These are phyloP conservation scores for Stictocephala bisonia DNA, from an alignment of 2,888 invertebrate species.

Conservation along the genomic window DNA sequence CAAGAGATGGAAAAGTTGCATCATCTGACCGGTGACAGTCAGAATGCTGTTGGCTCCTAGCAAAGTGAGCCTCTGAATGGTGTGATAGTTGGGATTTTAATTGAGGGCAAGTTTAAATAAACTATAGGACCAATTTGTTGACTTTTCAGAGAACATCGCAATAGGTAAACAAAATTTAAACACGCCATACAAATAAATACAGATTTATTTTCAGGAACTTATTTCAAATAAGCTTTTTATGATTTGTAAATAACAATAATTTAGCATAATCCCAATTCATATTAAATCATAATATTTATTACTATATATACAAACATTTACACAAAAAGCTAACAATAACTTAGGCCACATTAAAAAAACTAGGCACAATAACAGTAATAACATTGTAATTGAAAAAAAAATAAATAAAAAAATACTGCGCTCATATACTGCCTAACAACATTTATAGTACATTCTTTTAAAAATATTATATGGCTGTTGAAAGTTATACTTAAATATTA, in stretches of 20 bases:
- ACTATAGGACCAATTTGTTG: too few species aligned
- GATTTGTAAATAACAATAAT: background rate
- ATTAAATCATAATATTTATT: background rate
- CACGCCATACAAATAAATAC: conserved; percentile 10
- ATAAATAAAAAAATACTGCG: background rate
- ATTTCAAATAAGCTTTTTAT: background rate
- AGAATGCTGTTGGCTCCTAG: too few species aligned
- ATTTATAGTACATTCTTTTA: conserved; percentile 19
- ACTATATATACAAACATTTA: conserved; percentile 27
- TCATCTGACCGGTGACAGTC: too few species aligned
- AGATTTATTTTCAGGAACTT: conserved; percentile 24
- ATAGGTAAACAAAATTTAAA: too few species aligned
- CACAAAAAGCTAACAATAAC: conserved; percentile 1
- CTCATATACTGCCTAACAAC: conserved; percentile 17
- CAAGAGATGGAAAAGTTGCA: too few species aligned
- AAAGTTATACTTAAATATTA: conserved; percentile 30
- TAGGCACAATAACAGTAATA: conserved; percentile 7
- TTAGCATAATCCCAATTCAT: background rate
- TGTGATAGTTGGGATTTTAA: too few species aligned
- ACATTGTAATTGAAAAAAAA: background rate
- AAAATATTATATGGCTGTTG: conserved; percentile 1
- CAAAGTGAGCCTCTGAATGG: too few species aligned
- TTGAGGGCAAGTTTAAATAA: too few species aligned
- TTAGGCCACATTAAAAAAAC: conserved; percentile 1
- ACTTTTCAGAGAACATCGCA: too few species aligned